Evolutionary conservation across 2,113 vertebrate genomes (phyloP).

Genomic region (Sinocyclocheilus anshuiensis): DNA sequence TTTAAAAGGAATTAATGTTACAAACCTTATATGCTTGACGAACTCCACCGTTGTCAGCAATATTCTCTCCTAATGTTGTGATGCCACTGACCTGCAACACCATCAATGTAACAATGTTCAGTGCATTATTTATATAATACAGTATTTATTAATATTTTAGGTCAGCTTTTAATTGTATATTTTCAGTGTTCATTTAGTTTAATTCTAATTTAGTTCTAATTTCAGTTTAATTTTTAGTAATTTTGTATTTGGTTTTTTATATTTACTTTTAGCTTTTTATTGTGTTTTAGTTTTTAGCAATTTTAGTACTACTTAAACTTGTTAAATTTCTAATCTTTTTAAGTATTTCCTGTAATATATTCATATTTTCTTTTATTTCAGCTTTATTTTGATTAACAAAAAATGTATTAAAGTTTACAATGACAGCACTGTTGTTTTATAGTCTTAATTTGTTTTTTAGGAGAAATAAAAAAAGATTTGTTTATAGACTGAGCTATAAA

Average conservation of each 20-base stretch:
- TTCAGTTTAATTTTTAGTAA: background rate
- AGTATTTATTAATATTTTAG: background rate
- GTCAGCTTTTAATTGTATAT: background rate
- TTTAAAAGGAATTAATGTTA: background rate
- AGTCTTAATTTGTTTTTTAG: too few relatives aligned
- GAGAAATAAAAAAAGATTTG: too few relatives aligned
- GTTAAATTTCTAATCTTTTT: background rate
- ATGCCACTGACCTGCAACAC: conserved; percentile 87
- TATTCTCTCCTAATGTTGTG: conserved; percentile 95
- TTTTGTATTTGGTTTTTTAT: background rate
- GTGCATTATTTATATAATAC: background rate
- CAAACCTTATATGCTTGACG: conserved; percentile 94
- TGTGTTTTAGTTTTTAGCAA: background rate
- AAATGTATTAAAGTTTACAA: background rate
- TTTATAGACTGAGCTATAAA: too few relatives aligned
- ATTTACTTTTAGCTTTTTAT: background rate
- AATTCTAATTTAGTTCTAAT: background rate
- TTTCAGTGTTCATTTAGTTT: background rate
- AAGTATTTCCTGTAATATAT: background rate
- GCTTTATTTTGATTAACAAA: background rate
- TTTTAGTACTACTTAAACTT: background rate
- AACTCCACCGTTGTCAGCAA: conserved; percentile 95
- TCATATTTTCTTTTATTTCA: background rate
- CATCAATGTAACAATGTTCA: background rate
- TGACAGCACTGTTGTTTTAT: background rate